Evolutionary conservation across 2,888 invertebrate species (phyloP), one percentile per base, ranked within the genome.

Genomic region (Plebejus melissa): DNA sequence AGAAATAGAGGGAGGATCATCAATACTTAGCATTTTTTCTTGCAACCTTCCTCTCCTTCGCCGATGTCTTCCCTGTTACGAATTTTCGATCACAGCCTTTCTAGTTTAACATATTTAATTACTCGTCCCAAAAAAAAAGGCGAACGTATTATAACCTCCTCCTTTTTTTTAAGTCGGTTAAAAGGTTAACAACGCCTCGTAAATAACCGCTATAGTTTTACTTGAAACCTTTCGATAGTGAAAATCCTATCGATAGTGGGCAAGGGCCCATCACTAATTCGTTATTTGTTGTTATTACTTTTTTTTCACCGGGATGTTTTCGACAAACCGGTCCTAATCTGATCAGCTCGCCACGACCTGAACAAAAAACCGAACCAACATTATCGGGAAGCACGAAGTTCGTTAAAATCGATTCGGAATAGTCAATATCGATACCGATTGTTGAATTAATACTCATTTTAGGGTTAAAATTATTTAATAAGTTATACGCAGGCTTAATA

Each of bases 231-330:
- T 65, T 60, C 36, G n/a, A n/a, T n/a, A n/a, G n/a, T n/a, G n/a
- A n/a, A n/a, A n/a, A n/a, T n/a, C 36, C 9, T 80, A 86, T 86
- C 87, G 86, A 86, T 81, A 78, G 76, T 76, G 75, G 79, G 81
- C 77, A 46, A 46, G 9, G 85, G 69, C 78, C 83, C 85, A 82
- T 83, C 85, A 87, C 87, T 65, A 65, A 65, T 91, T 93, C 90
- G 92, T 93, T 93, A 93, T 93, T 93, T 93, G 93, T 93, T 93
- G 91, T 93, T 93, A 93, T 92, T 93, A 92, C 90, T 89, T 80
- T 87, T 85, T 87, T 87, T 85, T 83, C 85, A 84, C 82, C 85
- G 88, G 88, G 88, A 88, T 87, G 89, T 89, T 90, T 91, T 90
- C 84, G 89, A 87, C 85, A 78, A 91, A 92, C 93, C 90, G 92